These are phyloP conservation scores for Goniozus legneri DNA, from an alignment of 1,140 invertebrate genomes.

Conservation along the genomic window DNA sequence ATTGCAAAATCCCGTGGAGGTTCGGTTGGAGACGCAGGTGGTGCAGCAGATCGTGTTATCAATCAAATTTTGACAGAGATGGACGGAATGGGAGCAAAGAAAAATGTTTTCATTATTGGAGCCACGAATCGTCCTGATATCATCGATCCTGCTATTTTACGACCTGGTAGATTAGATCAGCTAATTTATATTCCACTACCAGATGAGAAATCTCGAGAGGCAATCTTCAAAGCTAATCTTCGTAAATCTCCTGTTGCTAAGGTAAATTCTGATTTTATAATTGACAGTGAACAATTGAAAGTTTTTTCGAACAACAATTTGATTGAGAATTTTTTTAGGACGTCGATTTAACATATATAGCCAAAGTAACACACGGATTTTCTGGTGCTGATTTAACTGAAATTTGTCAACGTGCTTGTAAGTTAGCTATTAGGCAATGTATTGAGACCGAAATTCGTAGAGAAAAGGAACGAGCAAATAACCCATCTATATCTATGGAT, in stretches of 20 bases:
- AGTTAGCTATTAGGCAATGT: slow-evolving; percentile 95
- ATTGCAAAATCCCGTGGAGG: slow-evolving; percentile 99
- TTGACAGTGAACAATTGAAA: too few species aligned
- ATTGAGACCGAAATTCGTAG: slow-evolving; percentile 93
- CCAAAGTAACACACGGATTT: slow-evolving; percentile 95
- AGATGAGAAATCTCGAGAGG: slow-evolving; percentile 95
- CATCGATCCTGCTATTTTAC: slow-evolving; percentile 97
- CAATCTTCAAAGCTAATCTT: slow-evolving; percentile 93
- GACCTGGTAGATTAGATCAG: slow-evolving; percentile 98
- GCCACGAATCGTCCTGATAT: slow-evolving; percentile 94
- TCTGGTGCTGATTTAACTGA: slow-evolving; percentile 99
- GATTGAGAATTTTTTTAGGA: slow-evolving; percentile 60
- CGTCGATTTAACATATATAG: slow-evolving; percentile 91
- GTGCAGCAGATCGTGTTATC: slow-evolving; percentile 98
- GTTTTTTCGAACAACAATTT: too few species aligned
- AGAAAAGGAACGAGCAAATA: slow-evolving; percentile 80
- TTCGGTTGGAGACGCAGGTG: slow-evolving; percentile 94
- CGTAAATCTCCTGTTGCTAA: slow-evolving; percentile 95
- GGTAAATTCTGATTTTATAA: slow-evolving; percentile 44
- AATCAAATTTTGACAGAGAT: slow-evolving; percentile 99
- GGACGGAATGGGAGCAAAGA: slow-evolving; percentile 99
- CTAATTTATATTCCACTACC: slow-evolving; percentile 99
- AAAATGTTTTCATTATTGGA: slow-evolving; percentile 99
- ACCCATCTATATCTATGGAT: slow-evolving; percentile 82
- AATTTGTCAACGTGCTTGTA: slow-evolving; percentile 99